Conservation (phyloP, 2,113 vertebrate species). For the Lophius piscatorius region DNA sequence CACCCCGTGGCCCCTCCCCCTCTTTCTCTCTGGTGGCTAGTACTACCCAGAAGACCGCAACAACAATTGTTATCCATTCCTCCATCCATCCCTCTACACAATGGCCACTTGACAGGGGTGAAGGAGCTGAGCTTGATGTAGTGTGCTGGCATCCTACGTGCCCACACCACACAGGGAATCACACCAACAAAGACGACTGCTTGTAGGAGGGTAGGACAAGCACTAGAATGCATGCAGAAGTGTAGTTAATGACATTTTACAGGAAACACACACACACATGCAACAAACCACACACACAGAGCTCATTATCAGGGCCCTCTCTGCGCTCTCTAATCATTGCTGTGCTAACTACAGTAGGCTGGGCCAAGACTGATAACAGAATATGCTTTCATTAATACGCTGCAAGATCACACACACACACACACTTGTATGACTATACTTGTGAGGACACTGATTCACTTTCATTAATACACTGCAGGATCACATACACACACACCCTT, state of each 20-base stretch:
- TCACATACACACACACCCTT: neutral
- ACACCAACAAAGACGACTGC: neutral
- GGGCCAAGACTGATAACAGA: slow-evolving; percentile 57
- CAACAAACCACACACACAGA: neutral
- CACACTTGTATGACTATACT: neutral
- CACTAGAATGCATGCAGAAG: neutral
- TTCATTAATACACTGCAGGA: slow-evolving; percentile 5
- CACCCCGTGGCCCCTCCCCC: neutral
- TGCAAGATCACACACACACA: slow-evolving; percentile 28
- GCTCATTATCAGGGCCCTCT: slow-evolving; percentile 33
- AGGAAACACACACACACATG: slow-evolving; percentile 5
- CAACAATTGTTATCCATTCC: slow-evolving; percentile 39
- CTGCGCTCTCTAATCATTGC: slow-evolving; percentile 38
- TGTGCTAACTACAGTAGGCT: slow-evolving; percentile 58
- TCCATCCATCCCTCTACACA: slow-evolving; percentile 18
- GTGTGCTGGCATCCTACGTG: too few relatives aligned
- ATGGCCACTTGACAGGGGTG: slow-evolving; percentile 18
- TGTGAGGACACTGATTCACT: slow-evolving; percentile 4
- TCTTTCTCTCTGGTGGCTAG: slow-evolving; percentile 17
- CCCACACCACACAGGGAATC: neutral
- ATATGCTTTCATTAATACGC: too few relatives aligned
- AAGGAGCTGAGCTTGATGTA: slow-evolving; percentile 2
- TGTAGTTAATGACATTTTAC: neutral
- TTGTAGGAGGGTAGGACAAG: slow-evolving; percentile 6
- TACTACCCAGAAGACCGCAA: slow-evolving; percentile 40